Evolutionary conservation across 1,140 invertebrate genomes (phyloP).

Genomic region (Drosophila seguyi): DNA sequence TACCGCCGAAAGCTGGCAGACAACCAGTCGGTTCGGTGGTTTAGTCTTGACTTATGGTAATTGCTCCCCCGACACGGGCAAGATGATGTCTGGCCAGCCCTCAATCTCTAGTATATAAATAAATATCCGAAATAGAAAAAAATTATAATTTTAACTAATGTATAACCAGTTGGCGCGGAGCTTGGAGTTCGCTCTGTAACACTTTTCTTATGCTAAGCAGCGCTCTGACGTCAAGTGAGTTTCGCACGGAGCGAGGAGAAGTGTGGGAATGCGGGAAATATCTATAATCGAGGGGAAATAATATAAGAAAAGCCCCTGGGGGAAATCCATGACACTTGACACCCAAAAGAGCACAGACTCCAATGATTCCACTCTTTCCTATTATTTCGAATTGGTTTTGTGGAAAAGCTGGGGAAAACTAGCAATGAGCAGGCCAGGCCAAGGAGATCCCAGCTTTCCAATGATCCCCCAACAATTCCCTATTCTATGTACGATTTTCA

Average conservation of each 20-base stretch:
- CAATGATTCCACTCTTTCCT: neutral
- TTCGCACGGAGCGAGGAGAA: neutral
- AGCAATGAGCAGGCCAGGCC: neutral
- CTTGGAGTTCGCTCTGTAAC: neutral
- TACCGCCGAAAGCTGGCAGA: conserved; percentile 14
- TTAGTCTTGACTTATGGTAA: conserved; percentile 44
- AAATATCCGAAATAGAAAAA: neutral
- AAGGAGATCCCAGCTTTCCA: neutral
- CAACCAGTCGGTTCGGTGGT: conserved; percentile 33
- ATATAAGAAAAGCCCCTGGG: neutral
- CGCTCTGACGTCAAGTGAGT: conserved; percentile 1
- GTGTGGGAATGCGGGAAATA: neutral
- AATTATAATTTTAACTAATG: neutral
- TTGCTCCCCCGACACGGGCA: conserved; percentile 4
- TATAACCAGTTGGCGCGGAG: conserved; percentile 10
- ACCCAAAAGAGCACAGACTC: neutral
- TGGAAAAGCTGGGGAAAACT: neutral
- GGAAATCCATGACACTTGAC: neutral
- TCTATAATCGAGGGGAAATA: neutral
- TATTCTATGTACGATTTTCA: neutral
- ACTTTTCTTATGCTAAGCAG: conserved; percentile 8
- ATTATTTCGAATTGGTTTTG: neutral
- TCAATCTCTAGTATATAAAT: neutral
- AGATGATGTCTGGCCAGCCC: neutral
- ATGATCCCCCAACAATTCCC: neutral